Conservation (phyloP, 2,888 invertebrate species). For the Acrocyrtus sp. region DNA sequence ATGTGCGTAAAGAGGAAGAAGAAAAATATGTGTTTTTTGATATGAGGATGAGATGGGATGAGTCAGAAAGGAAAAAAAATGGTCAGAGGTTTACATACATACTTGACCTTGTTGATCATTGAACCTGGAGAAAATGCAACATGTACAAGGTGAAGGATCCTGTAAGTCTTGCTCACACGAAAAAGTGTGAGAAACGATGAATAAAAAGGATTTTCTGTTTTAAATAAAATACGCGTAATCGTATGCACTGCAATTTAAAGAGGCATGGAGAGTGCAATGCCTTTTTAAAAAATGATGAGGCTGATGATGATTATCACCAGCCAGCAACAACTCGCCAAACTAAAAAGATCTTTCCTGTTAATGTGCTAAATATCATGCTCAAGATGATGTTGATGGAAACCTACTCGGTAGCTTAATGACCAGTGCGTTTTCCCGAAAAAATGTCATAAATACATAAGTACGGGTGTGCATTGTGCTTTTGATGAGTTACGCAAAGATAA, state of each 20-base stretch:
- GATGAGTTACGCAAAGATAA: neutral
- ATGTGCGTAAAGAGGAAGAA: neutral
- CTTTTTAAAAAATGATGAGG: neutral
- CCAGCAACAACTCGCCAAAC: constrained; percentile 7
- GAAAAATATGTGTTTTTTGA: neutral
- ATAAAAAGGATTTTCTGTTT: constrained; percentile 6
- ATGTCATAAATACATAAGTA: constrained; percentile 20
- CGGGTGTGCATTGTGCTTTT: constrained; percentile 6
- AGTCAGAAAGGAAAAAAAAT: too few species aligned
- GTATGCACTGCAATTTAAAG: constrained; percentile 3
- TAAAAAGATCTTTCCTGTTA: constrained; percentile 46
- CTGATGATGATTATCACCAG: constrained; percentile 13
- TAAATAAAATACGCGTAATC: constrained; percentile 2
- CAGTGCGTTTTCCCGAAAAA: constrained; percentile 10
- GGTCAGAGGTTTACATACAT: constrained; percentile 1
- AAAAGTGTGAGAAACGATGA: constrained; percentile 20
- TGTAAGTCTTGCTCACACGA: neutral
- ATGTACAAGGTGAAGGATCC: neutral
- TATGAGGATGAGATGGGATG: too few species aligned
- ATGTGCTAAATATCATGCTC: constrained; percentile 45
- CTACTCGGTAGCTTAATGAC: constrained; percentile 39
- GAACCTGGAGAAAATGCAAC: constrained; percentile 51
- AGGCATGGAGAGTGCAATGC: constrained; percentile 24
- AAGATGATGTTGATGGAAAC: constrained; percentile 29
- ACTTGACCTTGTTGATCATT: constrained; percentile 53